Base-by-base conservation (phyloP, 2,888 invertebrate species). In the Gerris lacustris region DNA sequence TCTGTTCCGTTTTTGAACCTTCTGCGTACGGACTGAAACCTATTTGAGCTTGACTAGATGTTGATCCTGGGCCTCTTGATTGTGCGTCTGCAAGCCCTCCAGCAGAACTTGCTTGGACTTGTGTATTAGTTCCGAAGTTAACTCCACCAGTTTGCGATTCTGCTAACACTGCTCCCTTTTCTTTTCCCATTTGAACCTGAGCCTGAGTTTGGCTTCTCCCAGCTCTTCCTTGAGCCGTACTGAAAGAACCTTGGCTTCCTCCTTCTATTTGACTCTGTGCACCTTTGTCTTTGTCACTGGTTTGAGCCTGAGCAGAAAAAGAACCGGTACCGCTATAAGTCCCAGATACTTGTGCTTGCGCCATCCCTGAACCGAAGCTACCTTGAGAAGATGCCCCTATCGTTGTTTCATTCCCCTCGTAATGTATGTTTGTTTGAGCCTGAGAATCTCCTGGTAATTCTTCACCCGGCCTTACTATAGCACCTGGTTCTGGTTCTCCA, bases 71-170 rank as follows among this genome's bases (percentile, higher is more conserved):
- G 0, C 92, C 92, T 77, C 87, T 88, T 0, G 92, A 90, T 82
- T 92, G 92, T 0, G 92, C 90, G 79, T 92, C 92, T 2, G 92
- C 91, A 83, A 91, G 85, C 6, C 92, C 92, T 18, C 93, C 92
- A 80, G 88, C 89, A 45, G 87, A 85, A 74, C 90, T 89, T 5
- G 91, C 92, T 81, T 91, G 89, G 0, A 92, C 90, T 83, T 90
- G 87, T 6, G 88, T 86, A 78, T 87, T 88, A 0, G 88, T 90
- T n/a, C 89, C 89, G 77, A 91, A 91, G 77, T 88, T 86, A 75
- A 83, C 81, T 6, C 91, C 91, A 72, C 87, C 86, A 76, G 88
- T 91, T 77, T 83, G 83, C 4, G 90, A 89, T 67, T 88, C 88
- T 5, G 92, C 89, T 73, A 86, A 83, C 5, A 91, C 88, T 5